Base-by-base conservation (phyloP, 2,888 invertebrate genomes). In the Caenorhabditis angaria region DNA sequence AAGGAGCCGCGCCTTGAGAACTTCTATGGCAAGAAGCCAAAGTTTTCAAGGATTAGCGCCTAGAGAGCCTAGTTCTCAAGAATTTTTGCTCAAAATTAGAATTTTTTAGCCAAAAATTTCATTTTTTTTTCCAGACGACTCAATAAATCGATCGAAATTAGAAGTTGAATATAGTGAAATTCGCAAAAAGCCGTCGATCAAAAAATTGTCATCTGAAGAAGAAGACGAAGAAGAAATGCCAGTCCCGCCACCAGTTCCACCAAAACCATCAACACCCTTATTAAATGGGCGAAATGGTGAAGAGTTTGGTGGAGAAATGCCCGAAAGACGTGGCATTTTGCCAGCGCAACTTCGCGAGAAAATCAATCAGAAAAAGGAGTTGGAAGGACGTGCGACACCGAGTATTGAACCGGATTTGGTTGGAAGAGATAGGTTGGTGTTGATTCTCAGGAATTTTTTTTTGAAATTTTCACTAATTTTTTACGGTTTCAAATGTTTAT, bases 261-360 rank as follows among this genome's bases (percentile, higher is more conserved):
- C 83, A 48, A 83, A 82, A 70, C 83, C 83, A 48, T 79, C 81
- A 59, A 83, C 90, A 48, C 88, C 89, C 70, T 89, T 89, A 8
- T 20, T 68, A 55, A 68, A 73, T 47, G 72, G 72, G 41, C 48
- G 55, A 20, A 22, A 29, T 10, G 32, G 56, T 2, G 65, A 18
- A 1, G 64, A 54, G 25, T 58, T 32, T 48, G 48, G 48, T n/a
- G 53, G 22, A 1, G 63, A 71, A 14, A 63, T 67, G 61, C 67
- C 72, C 8, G 72, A 72, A 47, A 71, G 80, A 70, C 56, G 80
- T n/a, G 80, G 80, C 18, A 77, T 80, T 24, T 70, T 80, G 8
- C 80, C 80, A 2, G 80, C 80, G 12, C 69, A 69, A 14, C 65
- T 73, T 14, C 64, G 70, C 22, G 65, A 69, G 54, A 59, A 68